Base-by-base conservation (phyloP, 2,797 vertebrate species). In the Syngnathus acus region DNA sequence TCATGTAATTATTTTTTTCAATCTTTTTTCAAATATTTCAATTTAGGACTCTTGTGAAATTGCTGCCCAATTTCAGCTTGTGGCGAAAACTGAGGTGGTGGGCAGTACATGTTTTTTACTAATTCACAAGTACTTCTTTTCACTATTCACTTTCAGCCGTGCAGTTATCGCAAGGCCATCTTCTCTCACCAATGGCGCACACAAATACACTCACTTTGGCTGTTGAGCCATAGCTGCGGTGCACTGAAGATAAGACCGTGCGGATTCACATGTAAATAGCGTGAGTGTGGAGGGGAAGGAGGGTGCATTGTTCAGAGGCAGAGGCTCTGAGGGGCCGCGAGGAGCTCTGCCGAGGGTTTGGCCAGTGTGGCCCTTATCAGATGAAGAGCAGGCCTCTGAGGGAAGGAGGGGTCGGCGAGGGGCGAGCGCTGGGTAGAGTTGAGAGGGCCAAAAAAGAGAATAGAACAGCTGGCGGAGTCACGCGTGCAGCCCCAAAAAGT, bases 241-340 rank as follows among this genome's bases (percentile, higher is more conserved):
- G 84, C 83, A 70, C 86, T 87, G 84, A 69, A 84, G 89, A 91
- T 91, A 90, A 91, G 88, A 83, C 83, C 76, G 69, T 40, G 71
- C 78, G 88, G 89, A 90, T 91, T 91, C 88, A 86, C 83, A 92
- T 92, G 89, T 88, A 91, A 91, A 91, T 92, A 77, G 62, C 58
- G 77, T 57, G 68, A 72, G 83, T 51, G 62, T 68, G 78, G 80
- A 80, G 65, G 79, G 72, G 77, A 78, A 78, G 77, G 83, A 70
- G 78, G 79, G 75, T 14, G 78, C 69, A 89, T 90, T 92, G 89
- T 91, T 81, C 80, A 73, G 61, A 54, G 50, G 74, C 78, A 81
- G 84, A 74, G 66, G 85, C 81, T 80, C 73, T 69, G 72, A 79
- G 76, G 84, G 72, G 76, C 69, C 75, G 55, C 72, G 84, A 80